phyloP scores from a whole-genome alignment of 2,113 vertebrate species.

The Marmota monax region DNA sequence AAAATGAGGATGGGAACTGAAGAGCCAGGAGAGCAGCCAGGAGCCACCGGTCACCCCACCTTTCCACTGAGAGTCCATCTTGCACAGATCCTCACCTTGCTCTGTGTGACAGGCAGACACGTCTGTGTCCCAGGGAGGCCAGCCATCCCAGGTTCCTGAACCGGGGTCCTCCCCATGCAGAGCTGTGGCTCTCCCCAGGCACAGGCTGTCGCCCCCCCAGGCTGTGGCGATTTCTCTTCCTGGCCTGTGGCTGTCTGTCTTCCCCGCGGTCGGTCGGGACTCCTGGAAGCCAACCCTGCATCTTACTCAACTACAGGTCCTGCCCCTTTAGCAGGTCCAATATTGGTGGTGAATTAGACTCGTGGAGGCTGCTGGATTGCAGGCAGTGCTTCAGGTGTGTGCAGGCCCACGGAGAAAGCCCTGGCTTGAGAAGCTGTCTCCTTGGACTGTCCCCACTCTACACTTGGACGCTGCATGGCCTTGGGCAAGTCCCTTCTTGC shows the following conservation, averaged over 20 bases:
- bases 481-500: not conserved
- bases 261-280: not conserved
- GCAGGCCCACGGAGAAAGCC: not conserved
- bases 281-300: not conserved
- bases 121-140: too few species aligned
- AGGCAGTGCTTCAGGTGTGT: not conserved
- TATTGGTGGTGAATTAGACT: not conserved
- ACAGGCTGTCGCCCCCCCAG: not conserved
- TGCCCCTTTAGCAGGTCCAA: not conserved
- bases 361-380: too few species aligned
- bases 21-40: not conserved
- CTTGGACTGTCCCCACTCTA: not conserved
- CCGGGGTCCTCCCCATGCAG: not conserved
- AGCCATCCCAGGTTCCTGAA: not conserved
- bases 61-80: not conserved
- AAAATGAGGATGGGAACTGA: not conserved
- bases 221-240: too few species aligned
- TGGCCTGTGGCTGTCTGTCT: not conserved
- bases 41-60: too few species aligned
- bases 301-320: not conserved
- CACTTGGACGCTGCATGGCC: too few species aligned
- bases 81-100: not conserved
- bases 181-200: not conserved
- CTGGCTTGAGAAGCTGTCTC: not conserved
- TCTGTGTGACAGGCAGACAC: not conserved